Evolutionary conservation across 2,888 invertebrate genomes (phyloP).

Genomic region (Drosophila nr. perissopoda): DNA sequence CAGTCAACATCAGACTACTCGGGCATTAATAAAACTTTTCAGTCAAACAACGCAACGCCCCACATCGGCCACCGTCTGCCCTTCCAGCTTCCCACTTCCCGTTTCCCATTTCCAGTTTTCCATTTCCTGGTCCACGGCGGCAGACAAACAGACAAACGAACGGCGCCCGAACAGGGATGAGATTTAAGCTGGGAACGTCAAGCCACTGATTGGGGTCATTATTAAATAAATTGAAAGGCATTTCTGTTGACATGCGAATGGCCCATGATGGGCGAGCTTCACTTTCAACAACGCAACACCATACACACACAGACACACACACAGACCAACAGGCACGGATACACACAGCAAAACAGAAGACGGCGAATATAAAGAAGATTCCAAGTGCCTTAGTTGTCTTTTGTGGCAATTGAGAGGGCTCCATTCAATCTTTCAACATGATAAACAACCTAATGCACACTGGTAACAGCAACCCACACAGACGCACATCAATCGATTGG

Average conservation of each 20-base stretch:
- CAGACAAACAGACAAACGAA: slow-evolving; percentile 18
- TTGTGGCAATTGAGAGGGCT: slow-evolving; percentile 49
- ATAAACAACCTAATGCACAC: slow-evolving; percentile 71
- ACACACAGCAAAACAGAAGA: not conserved
- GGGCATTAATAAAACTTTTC: slow-evolving; percentile 58
- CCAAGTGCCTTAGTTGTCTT: slow-evolving; percentile 61
- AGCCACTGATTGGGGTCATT: slow-evolving; percentile 65
- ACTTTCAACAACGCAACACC: slow-evolving; percentile 14
- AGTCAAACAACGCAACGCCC: slow-evolving; percentile 28
- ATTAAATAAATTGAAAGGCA: slow-evolving; percentile 67
- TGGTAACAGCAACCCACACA: not conserved
- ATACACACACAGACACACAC: not conserved
- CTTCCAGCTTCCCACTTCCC: not conserved
- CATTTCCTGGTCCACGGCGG: not conserved
- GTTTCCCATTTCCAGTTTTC: not conserved
- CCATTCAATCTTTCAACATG: slow-evolving; percentile 72
- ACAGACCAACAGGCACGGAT: not conserved
- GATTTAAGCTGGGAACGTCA: slow-evolving; percentile 48
- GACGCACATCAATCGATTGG: slow-evolving; percentile 22
- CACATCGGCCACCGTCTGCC: not conserved
- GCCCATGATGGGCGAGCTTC: slow-evolving; percentile 25
- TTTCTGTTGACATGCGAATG: slow-evolving; percentile 59
- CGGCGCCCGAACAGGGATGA: slow-evolving; percentile 2
- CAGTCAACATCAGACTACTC: slow-evolving; percentile 36
- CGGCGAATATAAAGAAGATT: slow-evolving; percentile 22